Conservation (phyloP, 2,888 invertebrate genomes). For the Aleiodes leptofemur region DNA sequence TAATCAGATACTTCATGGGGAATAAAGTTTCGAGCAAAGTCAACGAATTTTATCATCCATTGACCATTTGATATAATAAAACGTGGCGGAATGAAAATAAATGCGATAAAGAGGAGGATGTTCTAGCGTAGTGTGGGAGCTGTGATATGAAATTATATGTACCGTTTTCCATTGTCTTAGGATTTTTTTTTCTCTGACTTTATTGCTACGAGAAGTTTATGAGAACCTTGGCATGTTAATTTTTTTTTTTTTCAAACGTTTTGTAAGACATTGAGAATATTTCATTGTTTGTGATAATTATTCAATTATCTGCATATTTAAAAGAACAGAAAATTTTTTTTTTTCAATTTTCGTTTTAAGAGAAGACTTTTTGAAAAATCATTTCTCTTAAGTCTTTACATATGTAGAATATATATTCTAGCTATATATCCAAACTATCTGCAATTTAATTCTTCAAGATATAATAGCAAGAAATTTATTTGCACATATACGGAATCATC, state of each 20-base stretch:
- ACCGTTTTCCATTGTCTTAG: conserved; percentile 35
- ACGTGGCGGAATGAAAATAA: not conserved
- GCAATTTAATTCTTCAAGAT: too few species aligned
- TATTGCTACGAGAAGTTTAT: conserved; percentile 21
- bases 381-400: too few species aligned
- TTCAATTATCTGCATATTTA: conserved; percentile 6
- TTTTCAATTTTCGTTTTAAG: too few species aligned
- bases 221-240: conserved; percentile 42
- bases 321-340: not conserved
- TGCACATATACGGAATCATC: too few species aligned
- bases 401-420: too few species aligned
- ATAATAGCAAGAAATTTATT: too few species aligned
- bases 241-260: conserved; percentile 17
- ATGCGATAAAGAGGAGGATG: conserved; percentile 5
- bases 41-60: conserved; percentile 25
- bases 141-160: conserved; percentile 31
- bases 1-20: too few species aligned
- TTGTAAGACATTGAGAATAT: conserved; percentile 43
- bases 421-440: too few species aligned
- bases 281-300: conserved; percentile 29
- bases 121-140: conserved; percentile 23
- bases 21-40: conserved; percentile 20
- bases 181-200: not conserved
- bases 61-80: not conserved
- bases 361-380: too few species aligned